Percentiles rank a stretch among this genome's conserved stretches.
Conservation (phyloP, 2,888 invertebrate species). For the Scaptomyza parva region DNA sequence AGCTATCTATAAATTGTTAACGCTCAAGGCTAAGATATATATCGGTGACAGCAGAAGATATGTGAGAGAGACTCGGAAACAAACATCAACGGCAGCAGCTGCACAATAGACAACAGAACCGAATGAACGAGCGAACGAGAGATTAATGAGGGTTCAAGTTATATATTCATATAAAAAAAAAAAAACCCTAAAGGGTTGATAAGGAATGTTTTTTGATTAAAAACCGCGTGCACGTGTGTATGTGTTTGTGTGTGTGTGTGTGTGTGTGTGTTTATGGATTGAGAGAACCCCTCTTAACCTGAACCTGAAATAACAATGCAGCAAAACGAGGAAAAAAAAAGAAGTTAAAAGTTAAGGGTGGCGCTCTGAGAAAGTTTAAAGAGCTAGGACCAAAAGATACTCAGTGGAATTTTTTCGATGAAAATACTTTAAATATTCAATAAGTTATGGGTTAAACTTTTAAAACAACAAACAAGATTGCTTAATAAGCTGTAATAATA, state of each 20-base stretch:
- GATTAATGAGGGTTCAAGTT: conserved; percentile 71
- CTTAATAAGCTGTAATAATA: no score
- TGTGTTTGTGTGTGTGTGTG: neutral
- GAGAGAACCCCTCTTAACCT: conserved; percentile 6
- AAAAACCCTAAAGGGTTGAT: conserved; percentile 60
- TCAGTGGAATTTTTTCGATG: no score
- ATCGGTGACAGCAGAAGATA: conserved; percentile 17
- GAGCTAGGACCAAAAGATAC: conserved; percentile 5
- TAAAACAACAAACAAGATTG: no score
- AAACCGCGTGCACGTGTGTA: conserved; percentile 7
- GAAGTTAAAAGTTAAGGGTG: conserved; percentile 42
- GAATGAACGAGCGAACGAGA: conserved; percentile 55
- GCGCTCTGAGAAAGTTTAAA: neutral
- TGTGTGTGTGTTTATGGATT: conserved; percentile 3
- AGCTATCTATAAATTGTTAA: conserved; percentile 16
- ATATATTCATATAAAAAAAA: neutral
- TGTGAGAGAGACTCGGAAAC: conserved; percentile 46
- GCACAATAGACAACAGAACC: conserved; percentile 38
- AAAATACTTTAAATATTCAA: neutral
- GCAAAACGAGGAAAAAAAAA: neutral
- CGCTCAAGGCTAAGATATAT: conserved; percentile 41
- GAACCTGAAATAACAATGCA: conserved; percentile 30
- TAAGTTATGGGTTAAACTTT: neutral
- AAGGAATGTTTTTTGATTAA: conserved; percentile 65
- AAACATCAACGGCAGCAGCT: conserved; percentile 53